Conservation (phyloP, 2,797 vertebrate genomes). For the Dendrocincla tyrannina region DNA sequence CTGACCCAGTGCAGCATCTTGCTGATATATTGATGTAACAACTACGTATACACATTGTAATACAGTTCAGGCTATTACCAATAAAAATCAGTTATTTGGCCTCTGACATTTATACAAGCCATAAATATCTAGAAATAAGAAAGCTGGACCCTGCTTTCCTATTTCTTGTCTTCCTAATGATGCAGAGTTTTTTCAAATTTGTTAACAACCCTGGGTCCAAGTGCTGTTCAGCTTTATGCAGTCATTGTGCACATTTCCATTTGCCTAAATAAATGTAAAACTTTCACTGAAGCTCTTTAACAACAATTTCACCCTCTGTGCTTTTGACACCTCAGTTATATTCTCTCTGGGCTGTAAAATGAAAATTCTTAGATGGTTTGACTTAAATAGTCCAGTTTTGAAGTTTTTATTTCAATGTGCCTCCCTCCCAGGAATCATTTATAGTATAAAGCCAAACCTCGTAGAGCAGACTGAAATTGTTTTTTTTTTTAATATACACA, state of each 20-base stretch:
- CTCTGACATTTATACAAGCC: conserved; percentile 47
- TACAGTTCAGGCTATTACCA: conserved; percentile 30
- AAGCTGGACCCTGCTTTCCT: conserved; percentile 5
- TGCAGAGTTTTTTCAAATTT: background rate
- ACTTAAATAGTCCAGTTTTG: background rate
- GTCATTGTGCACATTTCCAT: conserved; percentile 5
- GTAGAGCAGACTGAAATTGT: background rate
- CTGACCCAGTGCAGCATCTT: background rate
- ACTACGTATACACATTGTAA: background rate
- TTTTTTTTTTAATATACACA: background rate
- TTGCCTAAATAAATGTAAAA: conserved; percentile 29
- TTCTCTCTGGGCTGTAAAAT: background rate
- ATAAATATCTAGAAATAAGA: conserved; percentile 48
- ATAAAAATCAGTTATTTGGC: conserved; percentile 37
- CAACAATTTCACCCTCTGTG: background rate
- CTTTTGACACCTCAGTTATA: background rate
- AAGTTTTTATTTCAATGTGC: background rate
- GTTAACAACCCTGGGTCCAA: background rate
- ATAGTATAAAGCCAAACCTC: background rate
- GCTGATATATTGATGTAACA: background rate
- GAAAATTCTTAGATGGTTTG: background rate
- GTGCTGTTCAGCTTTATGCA: background rate
- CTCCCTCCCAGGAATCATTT: background rate
- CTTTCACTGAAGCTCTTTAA: background rate
- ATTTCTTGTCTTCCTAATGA: background rate